Evolutionary conservation across 2,888 invertebrate genomes (phyloP).

Genomic region (Odontocolon sp.): DNA sequence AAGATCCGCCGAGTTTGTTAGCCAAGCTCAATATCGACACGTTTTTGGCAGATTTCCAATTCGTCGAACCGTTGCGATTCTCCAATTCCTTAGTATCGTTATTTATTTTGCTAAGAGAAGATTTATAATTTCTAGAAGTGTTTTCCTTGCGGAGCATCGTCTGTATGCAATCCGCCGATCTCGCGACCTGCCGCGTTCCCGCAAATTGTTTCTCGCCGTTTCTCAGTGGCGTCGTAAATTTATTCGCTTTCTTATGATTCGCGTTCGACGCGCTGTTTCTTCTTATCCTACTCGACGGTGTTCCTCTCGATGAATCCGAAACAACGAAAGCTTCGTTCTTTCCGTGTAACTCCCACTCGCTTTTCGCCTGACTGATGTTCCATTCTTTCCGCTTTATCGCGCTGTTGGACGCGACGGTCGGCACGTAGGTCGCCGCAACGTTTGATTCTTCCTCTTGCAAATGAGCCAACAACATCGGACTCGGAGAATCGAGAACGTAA

Average conservation of each 20-base stretch:
- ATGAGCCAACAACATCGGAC: conserved; percentile 87
- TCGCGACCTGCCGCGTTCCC: conserved; percentile 62
- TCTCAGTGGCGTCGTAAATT: conserved; percentile 61
- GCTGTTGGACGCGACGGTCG: conserved; percentile 63
- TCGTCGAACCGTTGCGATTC: conserved; percentile 21
- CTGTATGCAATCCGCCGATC: conserved; percentile 74
- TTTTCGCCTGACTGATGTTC: conserved; percentile 70
- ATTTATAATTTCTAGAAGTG: conserved; percentile 15
- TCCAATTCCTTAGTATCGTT: conserved; percentile 44
- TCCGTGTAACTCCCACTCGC: conserved; percentile 71
- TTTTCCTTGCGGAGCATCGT: conserved; percentile 63
- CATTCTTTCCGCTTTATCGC: conserved; percentile 71
- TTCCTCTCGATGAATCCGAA: conserved; percentile 39
- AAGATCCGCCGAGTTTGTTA: conserved; percentile 68
- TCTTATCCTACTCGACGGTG: conserved; percentile 50
- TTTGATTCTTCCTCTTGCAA: conserved; percentile 81
- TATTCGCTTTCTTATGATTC: conserved; percentile 56
- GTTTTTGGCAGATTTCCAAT: conserved; percentile 52
- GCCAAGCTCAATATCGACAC: conserved; percentile 60
- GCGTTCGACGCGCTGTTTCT: conserved; percentile 63
- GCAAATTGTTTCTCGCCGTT: conserved; percentile 35
- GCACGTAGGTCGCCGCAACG: conserved; percentile 64
- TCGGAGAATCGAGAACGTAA: conserved; percentile 89
- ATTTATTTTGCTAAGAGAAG: conserved; percentile 43
- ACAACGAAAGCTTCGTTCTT: conserved; percentile 59